Percentiles rank a stretch among this genome's conserved stretches.
These are phyloP conservation scores for Eulithis prunata DNA, from an alignment of 2,888 invertebrate species.

Conservation along the genomic window DNA sequence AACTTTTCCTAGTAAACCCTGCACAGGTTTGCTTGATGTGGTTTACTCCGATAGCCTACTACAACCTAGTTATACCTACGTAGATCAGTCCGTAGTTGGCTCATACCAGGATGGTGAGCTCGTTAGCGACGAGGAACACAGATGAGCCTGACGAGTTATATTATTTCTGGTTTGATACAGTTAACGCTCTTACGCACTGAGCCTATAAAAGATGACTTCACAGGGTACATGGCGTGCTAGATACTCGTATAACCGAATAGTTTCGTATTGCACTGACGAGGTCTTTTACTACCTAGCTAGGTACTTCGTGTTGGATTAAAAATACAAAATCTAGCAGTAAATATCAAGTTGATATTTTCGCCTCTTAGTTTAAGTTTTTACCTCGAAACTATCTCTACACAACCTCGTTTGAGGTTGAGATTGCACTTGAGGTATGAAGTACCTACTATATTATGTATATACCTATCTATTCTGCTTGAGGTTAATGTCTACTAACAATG, in stretches of 20 bases:
- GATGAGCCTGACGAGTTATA: constrained; percentile 15
- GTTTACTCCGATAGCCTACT: not conserved
- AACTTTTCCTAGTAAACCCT: too few relatives aligned
- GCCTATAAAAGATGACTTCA: constrained; percentile 2
- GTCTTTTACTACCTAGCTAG: not conserved
- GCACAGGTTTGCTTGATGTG: not conserved
- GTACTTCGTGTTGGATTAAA: too few relatives aligned
- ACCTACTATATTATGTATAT: too few relatives aligned
- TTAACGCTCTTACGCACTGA: constrained; percentile 3
- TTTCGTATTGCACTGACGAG: not conserved
- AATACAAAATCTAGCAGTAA: too few relatives aligned
- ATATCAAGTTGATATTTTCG: too few relatives aligned
- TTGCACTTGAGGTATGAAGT: too few relatives aligned
- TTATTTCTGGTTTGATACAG: constrained; percentile 27
- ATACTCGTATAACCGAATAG: not conserved
- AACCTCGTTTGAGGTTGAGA: too few relatives aligned
- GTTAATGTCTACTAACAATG: too few relatives aligned
- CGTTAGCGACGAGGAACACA: constrained; percentile 26
- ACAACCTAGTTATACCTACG: not conserved
- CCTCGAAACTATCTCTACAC: too few relatives aligned
- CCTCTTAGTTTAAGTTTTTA: too few relatives aligned
- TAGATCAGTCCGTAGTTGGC: constrained; percentile 3
- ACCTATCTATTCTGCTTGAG: too few relatives aligned
- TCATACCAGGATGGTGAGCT: constrained; percentile 22
- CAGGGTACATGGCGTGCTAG: not conserved